Conservation (phyloP, 2,797 vertebrate genomes). For the Erpetoichthys calabaricus region DNA sequence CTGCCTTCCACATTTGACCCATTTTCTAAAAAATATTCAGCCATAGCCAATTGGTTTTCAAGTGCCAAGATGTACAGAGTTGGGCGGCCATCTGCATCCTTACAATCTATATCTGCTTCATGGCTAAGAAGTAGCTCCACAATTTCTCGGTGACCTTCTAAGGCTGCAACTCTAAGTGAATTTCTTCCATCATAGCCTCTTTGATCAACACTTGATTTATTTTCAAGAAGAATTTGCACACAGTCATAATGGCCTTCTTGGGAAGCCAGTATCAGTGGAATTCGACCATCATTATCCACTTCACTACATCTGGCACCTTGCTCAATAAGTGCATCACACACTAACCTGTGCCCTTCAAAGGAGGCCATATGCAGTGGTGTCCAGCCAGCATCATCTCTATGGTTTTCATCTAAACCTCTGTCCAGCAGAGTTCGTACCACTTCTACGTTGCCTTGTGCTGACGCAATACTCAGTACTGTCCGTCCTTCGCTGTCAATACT, state of each 20-base stretch:
- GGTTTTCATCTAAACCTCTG: conserved; percentile 93
- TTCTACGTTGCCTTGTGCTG: conserved; percentile 94
- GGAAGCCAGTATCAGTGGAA: conserved; percentile 78
- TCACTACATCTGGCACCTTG: conserved; percentile 90
- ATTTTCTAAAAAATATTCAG: conserved; percentile 88
- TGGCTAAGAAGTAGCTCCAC: conserved; percentile 85
- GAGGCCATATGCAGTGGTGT: conserved; percentile 94
- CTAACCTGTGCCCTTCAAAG: conserved; percentile 87
- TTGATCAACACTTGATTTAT: conserved; percentile 82
- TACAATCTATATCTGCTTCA: conserved; percentile 75
- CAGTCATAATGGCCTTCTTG: conserved; percentile 95
- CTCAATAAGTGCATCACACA: conserved; percentile 90
- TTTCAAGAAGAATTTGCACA: conserved; percentile 82
- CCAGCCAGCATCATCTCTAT: conserved; percentile 93
- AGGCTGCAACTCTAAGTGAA: conserved; percentile 75
- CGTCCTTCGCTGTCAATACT: conserved; percentile 94
- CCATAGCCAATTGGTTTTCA: conserved; percentile 91
- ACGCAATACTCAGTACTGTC: conserved; percentile 92
- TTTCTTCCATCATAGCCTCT: conserved; percentile 93
- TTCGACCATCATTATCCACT: conserved; percentile 90
- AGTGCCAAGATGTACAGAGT: conserved; percentile 91
- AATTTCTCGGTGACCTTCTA: conserved; percentile 89
- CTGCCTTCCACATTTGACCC: conserved; percentile 84
- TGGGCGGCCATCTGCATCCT: conserved; percentile 89
- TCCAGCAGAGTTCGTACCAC: conserved; percentile 95